Evolutionary conservation across 2,797 vertebrate genomes (phyloP).

Genomic region (Darevskia mixta): DNA sequence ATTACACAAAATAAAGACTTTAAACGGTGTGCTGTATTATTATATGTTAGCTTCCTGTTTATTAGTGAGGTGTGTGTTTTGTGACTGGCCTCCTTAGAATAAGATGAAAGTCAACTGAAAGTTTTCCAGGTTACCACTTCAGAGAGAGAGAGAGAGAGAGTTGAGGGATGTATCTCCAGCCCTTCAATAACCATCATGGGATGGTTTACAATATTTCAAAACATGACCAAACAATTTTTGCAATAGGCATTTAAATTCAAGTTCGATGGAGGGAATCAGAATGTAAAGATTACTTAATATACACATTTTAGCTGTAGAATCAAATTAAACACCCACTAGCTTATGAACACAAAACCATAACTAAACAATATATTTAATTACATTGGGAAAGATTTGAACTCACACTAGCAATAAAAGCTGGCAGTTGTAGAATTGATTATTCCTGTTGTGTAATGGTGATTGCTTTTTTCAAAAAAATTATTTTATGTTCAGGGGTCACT

Average conservation of each 20-base stretch:
- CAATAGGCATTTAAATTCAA: too few relatives aligned
- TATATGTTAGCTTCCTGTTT: neutral
- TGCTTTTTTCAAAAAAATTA: neutral
- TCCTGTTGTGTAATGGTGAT: constrained; percentile 11
- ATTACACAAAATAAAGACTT: neutral
- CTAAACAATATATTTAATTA: constrained; percentile 18
- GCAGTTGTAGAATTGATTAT: constrained; percentile 4
- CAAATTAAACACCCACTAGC: neutral
- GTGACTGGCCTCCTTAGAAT: neutral
- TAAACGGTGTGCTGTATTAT: neutral
- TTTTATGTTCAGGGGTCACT: constrained; percentile 38
- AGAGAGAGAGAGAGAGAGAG: too few relatives aligned
- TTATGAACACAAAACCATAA: neutral
- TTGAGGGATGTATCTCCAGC: too few relatives aligned
- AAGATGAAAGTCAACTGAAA: neutral
- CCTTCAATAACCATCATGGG: too few relatives aligned
- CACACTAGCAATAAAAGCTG: neutral
- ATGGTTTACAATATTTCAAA: too few relatives aligned
- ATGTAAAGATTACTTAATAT: neutral
- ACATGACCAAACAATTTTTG: too few relatives aligned
- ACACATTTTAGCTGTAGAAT: constrained; percentile 30
- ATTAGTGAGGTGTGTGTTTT: constrained; percentile 7
- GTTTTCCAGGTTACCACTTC: too few relatives aligned
- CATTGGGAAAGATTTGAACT: neutral
- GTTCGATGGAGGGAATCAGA: neutral